These are phyloP conservation scores for Pseudomugil tenellus DNA, from an alignment of 2,797 vertebrate genomes.

Conservation along the genomic window DNA sequence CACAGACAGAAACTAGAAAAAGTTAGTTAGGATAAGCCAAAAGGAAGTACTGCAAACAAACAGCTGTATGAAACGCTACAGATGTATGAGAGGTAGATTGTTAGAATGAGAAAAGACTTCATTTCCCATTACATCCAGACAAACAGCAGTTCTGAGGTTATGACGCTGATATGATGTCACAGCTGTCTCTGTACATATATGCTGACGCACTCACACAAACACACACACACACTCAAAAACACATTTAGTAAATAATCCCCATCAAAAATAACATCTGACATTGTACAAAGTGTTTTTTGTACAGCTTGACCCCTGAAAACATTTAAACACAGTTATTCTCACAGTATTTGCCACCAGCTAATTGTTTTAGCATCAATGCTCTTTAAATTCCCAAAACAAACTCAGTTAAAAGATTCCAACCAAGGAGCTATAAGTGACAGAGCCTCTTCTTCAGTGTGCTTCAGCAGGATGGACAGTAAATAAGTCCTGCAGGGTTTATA, in stretches of 20 bases:
- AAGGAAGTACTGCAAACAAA: conserved; percentile 28
- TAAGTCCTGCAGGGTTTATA: conserved; percentile 73
- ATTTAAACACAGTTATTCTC: conserved; percentile 42
- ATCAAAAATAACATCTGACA: conserved; percentile 55
- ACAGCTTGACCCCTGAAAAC: conserved; percentile 66
- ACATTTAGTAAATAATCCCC: conserved; percentile 34
- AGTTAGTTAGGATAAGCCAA: conserved; percentile 13
- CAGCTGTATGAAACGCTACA: conserved; percentile 44
- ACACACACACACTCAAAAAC: conserved; percentile 32
- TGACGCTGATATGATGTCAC: conserved; percentile 46
- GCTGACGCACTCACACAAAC: conserved; percentile 27
- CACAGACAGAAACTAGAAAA: conserved; percentile 8
- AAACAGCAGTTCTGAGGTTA: conserved; percentile 38
- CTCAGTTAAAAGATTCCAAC: conserved; percentile 45
- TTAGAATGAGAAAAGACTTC: conserved; percentile 51
- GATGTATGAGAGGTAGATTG: conserved; percentile 79
- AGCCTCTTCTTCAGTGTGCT: conserved; percentile 37
- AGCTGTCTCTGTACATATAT: conserved; percentile 50
- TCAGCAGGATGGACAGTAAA: conserved; percentile 48
- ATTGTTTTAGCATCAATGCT: conserved; percentile 21
- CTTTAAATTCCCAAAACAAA: conserved; percentile 42
- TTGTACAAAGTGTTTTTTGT: conserved; percentile 61
- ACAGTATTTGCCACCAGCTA: conserved; percentile 57
- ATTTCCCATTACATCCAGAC: conserved; percentile 38
- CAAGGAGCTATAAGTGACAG: conserved; percentile 57